Evolutionary conservation across 2,113 vertebrate genomes (phyloP), one percentile per base, ranked within the genome.

Genomic region (Hystrix brachyura): DNA sequence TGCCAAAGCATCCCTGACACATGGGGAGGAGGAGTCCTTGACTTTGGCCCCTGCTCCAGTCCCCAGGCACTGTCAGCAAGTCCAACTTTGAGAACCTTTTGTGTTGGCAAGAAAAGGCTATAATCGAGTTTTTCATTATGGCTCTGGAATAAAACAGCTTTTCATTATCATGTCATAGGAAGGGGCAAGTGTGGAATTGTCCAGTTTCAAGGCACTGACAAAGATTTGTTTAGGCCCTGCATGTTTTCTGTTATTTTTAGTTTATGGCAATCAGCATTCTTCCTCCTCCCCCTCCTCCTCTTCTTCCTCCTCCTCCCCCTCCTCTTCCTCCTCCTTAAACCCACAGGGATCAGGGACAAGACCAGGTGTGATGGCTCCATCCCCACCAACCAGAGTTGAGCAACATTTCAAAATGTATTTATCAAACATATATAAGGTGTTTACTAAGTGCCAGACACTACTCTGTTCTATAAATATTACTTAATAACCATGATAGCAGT

Each of bases 51-150:
- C 83, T 0, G 0, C 83, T 84, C 51, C 5, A 11, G 1, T 57
- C 59, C 53, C 72, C 57, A 53, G 11, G 59, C 0, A 0, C 94
- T 25, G 19, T 88, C 83, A 78, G 67, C 51, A 95, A 60, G 71
- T 62, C 74, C 57, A 32, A 65, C 82, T 62, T 82, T 0, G 14
- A 89, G 82, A 87, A 89, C 74, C 46, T 84, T 97, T 89, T 94
- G 79, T 97, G 48, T 57, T 91, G 38, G 91, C 89, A 89, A 95
- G 60, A 97, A 97, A 96, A 88, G 91, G 48, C 86, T 91, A 2
- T 60, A 88, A 94, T 74, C 0, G 0, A 60, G 46, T 85, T 62
- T 95, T 93, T 92, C 62, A 43, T 88, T 67, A 46, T 2, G 43
- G 51, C 82, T 94, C 62, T 65, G 34, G 51, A 81, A 87, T 80